Conservation (phyloP, 2,888 invertebrate genomes). For the Cephus rjabovi region DNA sequence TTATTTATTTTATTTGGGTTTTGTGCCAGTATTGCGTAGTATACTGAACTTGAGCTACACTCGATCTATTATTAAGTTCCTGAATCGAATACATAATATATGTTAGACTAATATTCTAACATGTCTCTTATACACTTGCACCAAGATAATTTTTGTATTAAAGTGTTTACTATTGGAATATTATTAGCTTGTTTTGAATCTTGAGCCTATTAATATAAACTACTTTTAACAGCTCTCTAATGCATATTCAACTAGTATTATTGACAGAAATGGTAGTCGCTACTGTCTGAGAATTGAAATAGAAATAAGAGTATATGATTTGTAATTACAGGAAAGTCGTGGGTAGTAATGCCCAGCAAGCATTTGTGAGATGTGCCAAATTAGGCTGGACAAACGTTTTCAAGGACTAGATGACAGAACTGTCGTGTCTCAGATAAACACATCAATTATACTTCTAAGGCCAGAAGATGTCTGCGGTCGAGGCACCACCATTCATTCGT, state of each 20-base stretch:
- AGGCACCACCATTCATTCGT: constrained; percentile 75
- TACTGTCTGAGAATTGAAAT: not conserved
- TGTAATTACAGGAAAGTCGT: constrained; percentile 22
- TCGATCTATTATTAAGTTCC: constrained; percentile 24
- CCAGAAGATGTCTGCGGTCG: constrained; percentile 68
- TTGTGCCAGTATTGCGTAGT: not conserved
- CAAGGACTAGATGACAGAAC: constrained; percentile 22
- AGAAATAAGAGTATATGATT: not conserved
- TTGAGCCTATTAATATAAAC: not conserved
- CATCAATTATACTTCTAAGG: constrained; percentile 15
- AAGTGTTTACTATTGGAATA: not conserved
- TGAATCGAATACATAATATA: constrained; percentile 2
- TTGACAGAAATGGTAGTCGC: no score
- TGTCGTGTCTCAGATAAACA: constrained; percentile 19
- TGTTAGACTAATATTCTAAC: not conserved
- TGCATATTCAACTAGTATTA: not conserved
- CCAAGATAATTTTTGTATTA: not conserved
- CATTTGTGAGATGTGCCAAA: constrained; percentile 56
- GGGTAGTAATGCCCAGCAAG: constrained; percentile 53
- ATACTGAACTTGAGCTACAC: constrained; percentile 22
- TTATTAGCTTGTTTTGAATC: not conserved
- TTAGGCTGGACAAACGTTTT: constrained; percentile 41
- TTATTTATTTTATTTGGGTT: not conserved
- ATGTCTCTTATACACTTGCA: not conserved
- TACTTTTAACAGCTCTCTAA: not conserved